Evolutionary conservation across 2,888 invertebrate species (phyloP), one percentile per base, ranked within the genome.

Genomic region (Morpho achilles): DNA sequence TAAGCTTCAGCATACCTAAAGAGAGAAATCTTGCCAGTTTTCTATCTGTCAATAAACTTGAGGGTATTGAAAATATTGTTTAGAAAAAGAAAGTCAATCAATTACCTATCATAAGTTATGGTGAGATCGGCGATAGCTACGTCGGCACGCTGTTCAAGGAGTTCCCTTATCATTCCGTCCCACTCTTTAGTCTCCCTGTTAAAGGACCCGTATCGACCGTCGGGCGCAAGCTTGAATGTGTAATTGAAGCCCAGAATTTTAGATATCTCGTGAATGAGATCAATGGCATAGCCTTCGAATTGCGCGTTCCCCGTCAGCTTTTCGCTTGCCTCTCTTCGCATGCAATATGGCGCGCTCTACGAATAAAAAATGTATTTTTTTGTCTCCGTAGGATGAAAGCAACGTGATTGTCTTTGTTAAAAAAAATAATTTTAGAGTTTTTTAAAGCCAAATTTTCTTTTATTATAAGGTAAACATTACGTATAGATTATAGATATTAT

Each of bases 51-150:
- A 16, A 16, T 16, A 16, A 16, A 16, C 16, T 16, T 16, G 16
- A 16, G 16, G 16, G 16, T 16, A 16, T 16, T 16, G 16, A 16
- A 16, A 16, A 16, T 16, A 16, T 32, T 32, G 32, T 3, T 32
- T 51, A 8, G 51, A 7, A 7, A 43, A 7, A 9, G n/a, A 40
- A 10, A 47, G 39, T 40, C 1, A 46, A 46, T 45, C 7, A 53
- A 46, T 46, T 98, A 98, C 77, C 99, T 93, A 80, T 98, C 97
- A 82, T 97, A 98, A 32, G 98, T 99, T 70, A 99, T 99, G 41
- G 99, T 99, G 58, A 99, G 92, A 86, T 99, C 98, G 8, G 98
- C 99, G 52, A 99, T 97, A 1, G 98, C 99, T 67, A 99, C 91
- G 85, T 99, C 98, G 8, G 98, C 98, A 75, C 96, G 95, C 84